Conservation (phyloP, 2,888 invertebrate genomes). For the Melitaea athalia region DNA sequence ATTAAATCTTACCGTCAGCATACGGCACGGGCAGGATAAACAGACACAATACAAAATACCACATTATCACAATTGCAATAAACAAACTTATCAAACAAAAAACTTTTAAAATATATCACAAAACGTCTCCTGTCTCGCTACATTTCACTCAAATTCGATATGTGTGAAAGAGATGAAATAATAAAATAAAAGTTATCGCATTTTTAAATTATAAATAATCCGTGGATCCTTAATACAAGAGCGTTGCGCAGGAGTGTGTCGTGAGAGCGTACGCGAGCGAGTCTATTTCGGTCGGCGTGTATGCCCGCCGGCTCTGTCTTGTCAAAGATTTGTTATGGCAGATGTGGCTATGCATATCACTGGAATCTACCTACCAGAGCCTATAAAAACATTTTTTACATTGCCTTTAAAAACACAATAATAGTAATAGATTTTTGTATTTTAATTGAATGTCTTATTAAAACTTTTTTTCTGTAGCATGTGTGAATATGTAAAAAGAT, state of each 20-base stretch:
- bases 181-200: conserved; percentile 15
- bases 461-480: too few relatives aligned
- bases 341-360: conserved; percentile 32
- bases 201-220: conserved; percentile 28
- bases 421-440: not conserved
- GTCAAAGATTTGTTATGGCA: conserved; percentile 58
- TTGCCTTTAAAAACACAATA: too few relatives aligned
- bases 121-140: conserved; percentile 34
- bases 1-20: conserved; percentile 45
- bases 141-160: conserved; percentile 44
- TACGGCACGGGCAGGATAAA: conserved; percentile 41
- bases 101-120: conserved; percentile 21
- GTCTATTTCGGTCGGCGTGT: conserved; percentile 73
- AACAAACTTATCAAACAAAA: conserved; percentile 32
- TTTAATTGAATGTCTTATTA: too few relatives aligned
- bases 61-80: conserved; percentile 46
- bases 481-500: too few relatives aligned
- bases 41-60: conserved; percentile 44
- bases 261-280: conserved; percentile 58
- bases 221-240: conserved; percentile 26
- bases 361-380: too few relatives aligned
- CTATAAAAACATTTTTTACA: too few relatives aligned
- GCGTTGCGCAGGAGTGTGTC: conserved; percentile 62
- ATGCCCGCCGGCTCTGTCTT: conserved; percentile 64
- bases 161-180: conserved; percentile 35